phyloP scores from a whole-genome alignment of 2,113 vertebrate species.

The Stigmatopora nigra region DNA sequence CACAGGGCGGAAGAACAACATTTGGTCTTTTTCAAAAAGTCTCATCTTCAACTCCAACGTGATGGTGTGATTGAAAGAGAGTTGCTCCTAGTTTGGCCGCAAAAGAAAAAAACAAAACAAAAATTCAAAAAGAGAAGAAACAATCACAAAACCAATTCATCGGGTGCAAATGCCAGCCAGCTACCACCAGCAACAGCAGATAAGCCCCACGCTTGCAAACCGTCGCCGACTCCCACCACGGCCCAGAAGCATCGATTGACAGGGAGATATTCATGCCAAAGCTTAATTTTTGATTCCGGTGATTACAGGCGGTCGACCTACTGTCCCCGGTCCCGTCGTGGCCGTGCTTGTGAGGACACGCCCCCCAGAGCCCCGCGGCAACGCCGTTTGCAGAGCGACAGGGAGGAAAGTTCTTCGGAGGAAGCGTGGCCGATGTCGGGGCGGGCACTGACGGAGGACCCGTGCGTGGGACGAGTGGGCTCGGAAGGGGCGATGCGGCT shows the following conservation, averaged over 20 bases:
- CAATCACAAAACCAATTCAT: background rate
- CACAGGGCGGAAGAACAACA: conserved; percentile 32
- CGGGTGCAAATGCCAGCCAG: conserved; percentile 22
- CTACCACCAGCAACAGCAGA: conserved; percentile 8
- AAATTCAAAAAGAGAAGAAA: background rate
- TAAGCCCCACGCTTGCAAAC: conserved; percentile 2
- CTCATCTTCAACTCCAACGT: conserved; percentile 31
- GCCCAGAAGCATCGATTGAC: background rate
- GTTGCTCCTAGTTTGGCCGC: conserved; percentile 67
- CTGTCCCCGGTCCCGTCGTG: background rate
- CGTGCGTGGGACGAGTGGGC: background rate
- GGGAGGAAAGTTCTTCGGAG: background rate
- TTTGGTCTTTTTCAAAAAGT: background rate
- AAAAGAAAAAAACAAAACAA: conserved; percentile 22
- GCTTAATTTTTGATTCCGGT: background rate
- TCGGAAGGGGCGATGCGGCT: background rate
- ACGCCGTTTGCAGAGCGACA: background rate
- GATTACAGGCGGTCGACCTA: background rate
- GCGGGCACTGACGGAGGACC: background rate
- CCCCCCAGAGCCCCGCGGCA: background rate
- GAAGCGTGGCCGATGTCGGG: background rate
- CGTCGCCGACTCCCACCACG: conserved; percentile 13
- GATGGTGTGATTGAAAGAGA: background rate
- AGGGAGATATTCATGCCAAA: background rate
- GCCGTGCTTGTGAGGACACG: background rate